Conservation (phyloP, 2,888 invertebrate genomes). For the Dynastes maya region DNA sequence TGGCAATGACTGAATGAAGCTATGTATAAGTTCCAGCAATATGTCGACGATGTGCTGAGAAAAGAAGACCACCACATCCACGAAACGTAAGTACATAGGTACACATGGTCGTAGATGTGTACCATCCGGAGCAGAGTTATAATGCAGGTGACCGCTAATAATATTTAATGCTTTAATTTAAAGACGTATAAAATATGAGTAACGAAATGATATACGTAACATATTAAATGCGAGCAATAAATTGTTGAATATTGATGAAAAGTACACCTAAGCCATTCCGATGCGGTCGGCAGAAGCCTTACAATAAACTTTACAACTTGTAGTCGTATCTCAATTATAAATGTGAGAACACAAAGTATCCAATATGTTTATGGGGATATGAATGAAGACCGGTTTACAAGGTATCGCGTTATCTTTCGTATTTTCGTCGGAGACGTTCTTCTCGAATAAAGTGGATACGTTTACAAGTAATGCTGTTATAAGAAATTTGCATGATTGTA, state of each 20-base stretch:
- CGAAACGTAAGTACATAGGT: no score
- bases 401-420: constrained; percentile 40
- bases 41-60: no score
- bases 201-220: constrained; percentile 58
- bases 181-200: constrained; percentile 46
- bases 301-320: constrained; percentile 68
- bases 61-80: no score
- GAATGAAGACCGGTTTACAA: constrained; percentile 60
- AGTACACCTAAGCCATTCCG: constrained; percentile 58
- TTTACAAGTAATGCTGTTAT: neutral
- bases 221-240: constrained; percentile 61
- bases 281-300: constrained; percentile 66
- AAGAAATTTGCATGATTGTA: no score
- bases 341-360: constrained; percentile 66
- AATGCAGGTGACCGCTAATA: constrained; percentile 38
- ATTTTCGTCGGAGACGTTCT: neutral
- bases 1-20: no score
- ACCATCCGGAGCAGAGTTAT: neutral
- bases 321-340: constrained; percentile 68
- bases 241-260: constrained; percentile 65
- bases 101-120: no score
- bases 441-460: neutral
- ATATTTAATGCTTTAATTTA: constrained; percentile 49
- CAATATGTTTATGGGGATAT: constrained; percentile 60
- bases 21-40: no score